Base-by-base conservation (phyloP, 2,888 invertebrate genomes). In the Cheilosia variabilis region DNA sequence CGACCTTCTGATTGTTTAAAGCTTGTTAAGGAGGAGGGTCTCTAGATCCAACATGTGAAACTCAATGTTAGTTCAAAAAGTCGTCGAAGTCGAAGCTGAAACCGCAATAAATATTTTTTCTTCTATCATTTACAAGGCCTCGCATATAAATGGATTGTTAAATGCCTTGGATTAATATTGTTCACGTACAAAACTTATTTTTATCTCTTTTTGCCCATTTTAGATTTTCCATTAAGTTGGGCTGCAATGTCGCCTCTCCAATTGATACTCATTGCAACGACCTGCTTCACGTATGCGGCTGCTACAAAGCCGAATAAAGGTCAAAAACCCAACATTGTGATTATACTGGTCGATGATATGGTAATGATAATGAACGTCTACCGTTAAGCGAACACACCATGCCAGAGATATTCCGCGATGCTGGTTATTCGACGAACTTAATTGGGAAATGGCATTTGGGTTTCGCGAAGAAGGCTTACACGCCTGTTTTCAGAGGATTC, bases 391-490 rank as follows among this genome's bases (percentile, higher is more conserved):
- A 95, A 88, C 95, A 94, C 87, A 92, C 97, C 4, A 92, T 98
- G 89, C 96, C 97, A 0, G 93, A 96, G 88, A 93, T 94, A 89
- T 93, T 95, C 80, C 93, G 93, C 88, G 95, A 96, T 87, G 93
- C 96, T 75, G 97, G 96, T 0, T 98, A 98, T 91, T 91, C 93
- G 22, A 97, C 97, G 0, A 95, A 96, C 90, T 93, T 97, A 43
- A 95, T 98, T 17, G 98, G 98, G 45, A 98, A 98, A 93, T 98
- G 98, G 98, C 96, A 96, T 91, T 94, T 98, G 81, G 98, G 98
- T 6, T 97, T 95, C 93, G 95, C 95, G 90, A 93, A 94, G 66
- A 89, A 91, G 86, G 89, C 89, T 22, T 92, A 93, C 90, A 95
- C 96, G 2, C 97, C 97, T 0, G 94, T 94, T 0, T 92, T 93